Base-by-base conservation (phyloP, 2,797 vertebrate species). In the Catharus ustulatus region DNA sequence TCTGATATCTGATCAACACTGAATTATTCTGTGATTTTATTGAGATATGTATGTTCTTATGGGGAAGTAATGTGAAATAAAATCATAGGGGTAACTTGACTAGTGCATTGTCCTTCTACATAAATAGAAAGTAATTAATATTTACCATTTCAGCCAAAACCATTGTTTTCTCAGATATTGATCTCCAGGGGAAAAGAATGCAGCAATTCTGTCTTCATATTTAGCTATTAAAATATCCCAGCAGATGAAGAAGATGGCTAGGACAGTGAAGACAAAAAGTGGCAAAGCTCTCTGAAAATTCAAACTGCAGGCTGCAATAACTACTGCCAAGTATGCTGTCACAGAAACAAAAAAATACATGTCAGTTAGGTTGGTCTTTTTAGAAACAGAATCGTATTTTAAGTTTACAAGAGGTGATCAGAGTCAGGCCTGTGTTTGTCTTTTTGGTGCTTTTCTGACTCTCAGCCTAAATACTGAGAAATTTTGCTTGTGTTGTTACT, bases 91-190 rank as follows among this genome's bases (percentile, higher is more conserved):
- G 4, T 59, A 76, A 86, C 30, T 17, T n/a, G 21, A 42, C 5
- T 63, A 76, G 19, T n/a, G 5, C 9, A 63, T 79, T 73, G 16
- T 38, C 8, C 8, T 81, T 82, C 48, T 67, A 54, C 17, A 69
- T 38, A 76, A 72, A 75, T 26, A 85, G 7, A 19, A 87, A 93
- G 38, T 32, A 23, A 68, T 57, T 32, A 18, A 30, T 84, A 97
- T 54, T 98, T 97, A 99, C 99, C 98, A 98, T 98, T 97, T 98
- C 49, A 99, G 89, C 98, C 98, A 98, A 94, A 97, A 96, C 97
- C 97, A 98, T 14, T 98, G 97, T 45, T 87, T 96, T 83, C 93
- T 83, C 45, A 98, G 72, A 29, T 97, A 77, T 7, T 19, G 94
- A 94, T 95, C 94, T 87, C 94, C 91, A 32, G 97, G 96, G 78